phyloP scores from a whole-genome alignment of 2,797 vertebrate species.

The Sebastes oblongus region DNA sequence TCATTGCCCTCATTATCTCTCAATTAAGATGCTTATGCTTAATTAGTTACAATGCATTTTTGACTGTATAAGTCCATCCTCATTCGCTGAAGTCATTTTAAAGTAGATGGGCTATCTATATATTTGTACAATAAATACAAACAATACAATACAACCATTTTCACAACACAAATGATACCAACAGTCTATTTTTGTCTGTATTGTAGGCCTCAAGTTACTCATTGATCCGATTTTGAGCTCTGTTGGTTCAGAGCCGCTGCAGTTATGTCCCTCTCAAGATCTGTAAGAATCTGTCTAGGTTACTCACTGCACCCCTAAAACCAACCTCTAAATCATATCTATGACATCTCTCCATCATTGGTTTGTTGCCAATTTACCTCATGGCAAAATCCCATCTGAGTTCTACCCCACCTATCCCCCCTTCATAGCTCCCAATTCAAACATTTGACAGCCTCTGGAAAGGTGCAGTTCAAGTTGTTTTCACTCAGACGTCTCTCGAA shows the following conservation, averaged over 20 bases:
- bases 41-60: conserved; percentile 4
- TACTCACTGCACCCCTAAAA: conserved; percentile 75
- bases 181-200: conserved; percentile 66
- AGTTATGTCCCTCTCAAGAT: conserved; percentile 79
- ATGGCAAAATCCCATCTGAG: conserved; percentile 76
- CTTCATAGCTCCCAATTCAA: conserved; percentile 74
- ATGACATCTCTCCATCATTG: conserved; percentile 76
- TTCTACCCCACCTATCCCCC: conserved; percentile 65
- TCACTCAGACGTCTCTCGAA: conserved; percentile 70
- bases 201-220: conserved; percentile 74
- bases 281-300: conserved; percentile 68
- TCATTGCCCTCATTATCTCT: conserved; percentile 38
- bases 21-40: conserved; percentile 2
- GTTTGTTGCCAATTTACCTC: conserved; percentile 79
- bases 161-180: conserved; percentile 45
- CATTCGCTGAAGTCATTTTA: neutral
- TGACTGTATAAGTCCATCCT: neutral
- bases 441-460: conserved; percentile 76
- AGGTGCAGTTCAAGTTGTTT: conserved; percentile 78
- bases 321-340: conserved; percentile 76
- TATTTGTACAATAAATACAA: conserved; percentile 24
- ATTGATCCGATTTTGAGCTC: conserved; percentile 75
- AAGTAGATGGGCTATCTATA: neutral
- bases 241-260: conserved; percentile 61
- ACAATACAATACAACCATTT: conserved; percentile 25